phyloP scores from a whole-genome alignment of 1,140 invertebrate species.

The Oreohelix idahoensis region DNA sequence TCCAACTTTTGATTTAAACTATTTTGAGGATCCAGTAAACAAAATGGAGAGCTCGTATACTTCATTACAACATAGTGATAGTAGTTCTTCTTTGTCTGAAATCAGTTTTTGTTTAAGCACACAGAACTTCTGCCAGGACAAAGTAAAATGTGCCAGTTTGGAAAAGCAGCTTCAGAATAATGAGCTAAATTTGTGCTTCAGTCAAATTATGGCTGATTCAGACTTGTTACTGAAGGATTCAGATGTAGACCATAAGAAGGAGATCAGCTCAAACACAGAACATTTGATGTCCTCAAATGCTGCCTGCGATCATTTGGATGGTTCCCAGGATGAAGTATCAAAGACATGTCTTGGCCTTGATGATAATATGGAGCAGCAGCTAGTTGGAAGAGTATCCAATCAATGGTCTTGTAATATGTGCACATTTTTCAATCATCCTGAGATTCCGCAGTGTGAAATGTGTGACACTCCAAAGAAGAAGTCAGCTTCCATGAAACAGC shows the following conservation, averaged over 20 bases:
- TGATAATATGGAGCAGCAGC: not conserved
- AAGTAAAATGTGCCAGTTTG: not conserved
- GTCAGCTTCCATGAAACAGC: not conserved
- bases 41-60: not conserved
- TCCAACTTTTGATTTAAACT: not conserved
- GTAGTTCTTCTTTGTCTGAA: not conserved
- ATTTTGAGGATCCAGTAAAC: not conserved
- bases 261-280: not conserved
- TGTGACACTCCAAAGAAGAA: constrained; percentile 59
- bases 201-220: no score
- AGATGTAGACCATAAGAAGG: not conserved
- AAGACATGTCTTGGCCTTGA: not conserved
- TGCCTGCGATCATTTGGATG: not conserved
- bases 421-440: constrained; percentile 62
- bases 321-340: not conserved
- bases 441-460: constrained; percentile 62
- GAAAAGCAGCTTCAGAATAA: not conserved
- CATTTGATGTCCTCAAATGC: no score
- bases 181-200: no score
- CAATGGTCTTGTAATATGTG: constrained; percentile 57
- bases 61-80: not conserved
- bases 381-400: not conserved
- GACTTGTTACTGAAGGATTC: not conserved
- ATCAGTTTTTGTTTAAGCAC: not conserved
- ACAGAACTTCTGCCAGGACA: not conserved